A percentile compares a stretch with the other conserved stretches of the same genome.
phyloP scores from a whole-genome alignment of 2,113 vertebrate species.

The Entomyzon cyanotis region DNA sequence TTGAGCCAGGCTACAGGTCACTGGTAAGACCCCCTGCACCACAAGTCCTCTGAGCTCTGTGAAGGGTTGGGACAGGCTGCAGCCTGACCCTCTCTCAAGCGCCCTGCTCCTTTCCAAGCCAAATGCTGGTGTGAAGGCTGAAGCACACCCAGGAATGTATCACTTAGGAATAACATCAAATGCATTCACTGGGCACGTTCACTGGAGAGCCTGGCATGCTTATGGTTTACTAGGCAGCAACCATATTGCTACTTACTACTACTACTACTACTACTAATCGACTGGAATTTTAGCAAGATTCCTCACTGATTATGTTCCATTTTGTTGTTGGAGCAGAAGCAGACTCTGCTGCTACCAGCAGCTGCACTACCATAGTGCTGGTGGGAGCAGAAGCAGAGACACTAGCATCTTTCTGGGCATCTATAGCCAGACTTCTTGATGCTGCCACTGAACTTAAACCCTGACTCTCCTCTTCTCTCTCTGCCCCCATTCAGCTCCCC shows the following conservation, averaged over 20 bases:
- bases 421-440: neutral
- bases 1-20: neutral
- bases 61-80: neutral
- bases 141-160: neutral
- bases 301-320: neutral
- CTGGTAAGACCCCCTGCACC: neutral
- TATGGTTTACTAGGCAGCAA: neutral
- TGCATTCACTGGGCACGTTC: neutral
- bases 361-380: rapidly evolving
- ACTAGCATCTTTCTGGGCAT: neutral
- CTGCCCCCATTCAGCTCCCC: neutral
- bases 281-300: neutral
- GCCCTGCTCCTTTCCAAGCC: neutral
- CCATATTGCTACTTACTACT: no score
- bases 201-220: neutral
- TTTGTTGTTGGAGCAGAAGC: neutral
- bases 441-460: neutral
- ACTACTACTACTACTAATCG: neutral
- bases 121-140: neutral
- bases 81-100: neutral
- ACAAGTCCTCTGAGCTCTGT: neutral
- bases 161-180: neutral
- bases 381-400: neutral
- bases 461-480: neutral
- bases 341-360: neutral